These are phyloP conservation scores for Rhinoptilus africanus DNA, from an alignment of 2,113 vertebrate species.

Conservation along the genomic window DNA sequence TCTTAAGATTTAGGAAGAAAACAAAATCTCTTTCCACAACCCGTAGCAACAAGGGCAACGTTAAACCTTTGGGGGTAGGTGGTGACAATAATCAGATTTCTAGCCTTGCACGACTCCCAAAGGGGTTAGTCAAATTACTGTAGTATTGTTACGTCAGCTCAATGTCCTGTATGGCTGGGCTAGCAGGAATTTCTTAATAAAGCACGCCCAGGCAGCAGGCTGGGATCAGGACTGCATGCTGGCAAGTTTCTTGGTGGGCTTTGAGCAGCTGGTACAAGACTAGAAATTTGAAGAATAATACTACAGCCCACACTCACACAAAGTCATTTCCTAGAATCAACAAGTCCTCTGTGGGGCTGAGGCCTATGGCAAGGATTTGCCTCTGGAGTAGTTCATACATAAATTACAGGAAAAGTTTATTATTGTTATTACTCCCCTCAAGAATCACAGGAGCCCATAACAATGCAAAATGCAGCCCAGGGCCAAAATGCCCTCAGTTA, in stretches of 20 bases:
- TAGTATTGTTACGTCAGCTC: not conserved
- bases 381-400: not conserved
- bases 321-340: not conserved
- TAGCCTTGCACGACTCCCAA: not conserved
- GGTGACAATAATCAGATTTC: accelerated
- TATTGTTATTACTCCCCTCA: not conserved
- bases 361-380: not conserved
- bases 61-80: not conserved
- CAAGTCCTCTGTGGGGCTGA: not conserved
- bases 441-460: not conserved
- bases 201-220: not conserved
- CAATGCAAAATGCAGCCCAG: accelerated
- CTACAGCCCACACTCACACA: not conserved
- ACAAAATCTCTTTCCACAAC: not conserved
- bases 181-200: not conserved
- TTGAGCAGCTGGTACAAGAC: not conserved
- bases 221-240: not conserved
- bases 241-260: not conserved
- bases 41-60: not conserved
- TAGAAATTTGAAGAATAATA: not conserved
- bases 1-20: not conserved
- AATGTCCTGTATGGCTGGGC: not conserved
- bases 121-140: not conserved
- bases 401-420: not conserved
- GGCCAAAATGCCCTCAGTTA: not conserved